Conservation (phyloP, 2,113 vertebrate species). For the Pelusios castaneus region DNA sequence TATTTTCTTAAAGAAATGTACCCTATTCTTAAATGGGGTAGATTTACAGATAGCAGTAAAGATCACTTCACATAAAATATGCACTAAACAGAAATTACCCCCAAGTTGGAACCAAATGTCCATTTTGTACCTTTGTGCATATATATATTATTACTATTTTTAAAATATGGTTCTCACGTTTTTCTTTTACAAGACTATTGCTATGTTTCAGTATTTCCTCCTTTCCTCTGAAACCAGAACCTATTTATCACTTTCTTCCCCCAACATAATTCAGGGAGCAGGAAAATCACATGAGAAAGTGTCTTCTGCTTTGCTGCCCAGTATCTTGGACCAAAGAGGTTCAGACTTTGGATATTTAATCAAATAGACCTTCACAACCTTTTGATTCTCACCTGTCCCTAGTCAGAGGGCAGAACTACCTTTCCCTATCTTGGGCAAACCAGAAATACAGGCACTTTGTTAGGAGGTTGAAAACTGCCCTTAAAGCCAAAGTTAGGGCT, state of each 20-base stretch:
- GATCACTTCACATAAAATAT: neutral
- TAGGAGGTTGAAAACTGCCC: neutral
- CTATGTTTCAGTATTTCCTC: neutral
- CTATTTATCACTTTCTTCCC: neutral
- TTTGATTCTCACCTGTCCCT: neutral
- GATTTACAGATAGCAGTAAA: neutral
- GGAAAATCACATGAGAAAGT: neutral
- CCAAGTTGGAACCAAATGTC: neutral
- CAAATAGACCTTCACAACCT: neutral
- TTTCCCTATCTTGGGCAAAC: neutral
- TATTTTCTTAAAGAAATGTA: constrained; percentile 57
- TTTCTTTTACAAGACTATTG: accelerated
- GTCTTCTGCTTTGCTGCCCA: neutral
- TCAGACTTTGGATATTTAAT: neutral
- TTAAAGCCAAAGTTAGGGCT: neutral
- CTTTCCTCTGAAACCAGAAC: neutral
- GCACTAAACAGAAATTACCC: neutral
- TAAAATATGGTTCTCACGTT: neutral
- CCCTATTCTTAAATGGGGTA: neutral
- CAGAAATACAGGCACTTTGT: neutral
- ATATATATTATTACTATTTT: neutral
- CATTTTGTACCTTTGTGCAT: neutral
- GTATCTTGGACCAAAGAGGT: accelerated
- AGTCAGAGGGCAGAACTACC: neutral
- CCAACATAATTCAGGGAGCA: neutral